Conservation (phyloP, 1,140 invertebrate genomes). For the Drosophila repleta region DNA sequence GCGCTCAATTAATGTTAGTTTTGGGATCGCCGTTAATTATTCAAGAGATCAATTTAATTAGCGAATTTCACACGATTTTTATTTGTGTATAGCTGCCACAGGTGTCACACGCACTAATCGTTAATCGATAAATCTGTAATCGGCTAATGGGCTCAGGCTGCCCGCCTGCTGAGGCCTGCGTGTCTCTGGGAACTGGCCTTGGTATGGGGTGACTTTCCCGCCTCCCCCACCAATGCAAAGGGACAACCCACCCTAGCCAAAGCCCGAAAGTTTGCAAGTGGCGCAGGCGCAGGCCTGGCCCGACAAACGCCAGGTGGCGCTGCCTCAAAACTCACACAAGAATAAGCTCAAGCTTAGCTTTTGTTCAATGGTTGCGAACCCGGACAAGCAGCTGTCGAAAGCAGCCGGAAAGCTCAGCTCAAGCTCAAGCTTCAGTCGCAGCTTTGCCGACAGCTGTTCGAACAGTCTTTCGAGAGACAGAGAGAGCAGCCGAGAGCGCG, state of each 20-base stretch:
- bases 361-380: not conserved
- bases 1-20: not conserved
- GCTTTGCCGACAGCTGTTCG: conserved; percentile 28
- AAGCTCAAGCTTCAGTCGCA: conserved; percentile 12
- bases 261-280: not conserved
- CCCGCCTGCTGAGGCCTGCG: conserved; percentile 3
- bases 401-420: conserved; percentile 5
- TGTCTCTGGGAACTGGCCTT: conserved; percentile 12
- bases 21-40: not conserved
- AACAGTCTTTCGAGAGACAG: too few species aligned
- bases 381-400: not conserved
- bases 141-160: conserved; percentile 3
- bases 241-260: conserved; percentile 5
- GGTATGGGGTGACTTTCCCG: not conserved
- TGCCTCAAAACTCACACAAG: not conserved
- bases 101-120: conserved; percentile 10
- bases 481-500: not conserved
- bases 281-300: conserved; percentile 13
- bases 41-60: conserved; percentile 6
- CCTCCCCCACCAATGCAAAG: not conserved
- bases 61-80: conserved; percentile 8
- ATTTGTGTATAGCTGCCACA: conserved; percentile 14
- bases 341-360: conserved; percentile 15
- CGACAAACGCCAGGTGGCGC: conserved; percentile 13
- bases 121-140: conserved; percentile 16